Percentiles rank a stretch among this genome's conserved stretches.
These are phyloP conservation scores for Campodea augens DNA, from an alignment of 1,140 invertebrate genomes.

Conservation along the genomic window DNA sequence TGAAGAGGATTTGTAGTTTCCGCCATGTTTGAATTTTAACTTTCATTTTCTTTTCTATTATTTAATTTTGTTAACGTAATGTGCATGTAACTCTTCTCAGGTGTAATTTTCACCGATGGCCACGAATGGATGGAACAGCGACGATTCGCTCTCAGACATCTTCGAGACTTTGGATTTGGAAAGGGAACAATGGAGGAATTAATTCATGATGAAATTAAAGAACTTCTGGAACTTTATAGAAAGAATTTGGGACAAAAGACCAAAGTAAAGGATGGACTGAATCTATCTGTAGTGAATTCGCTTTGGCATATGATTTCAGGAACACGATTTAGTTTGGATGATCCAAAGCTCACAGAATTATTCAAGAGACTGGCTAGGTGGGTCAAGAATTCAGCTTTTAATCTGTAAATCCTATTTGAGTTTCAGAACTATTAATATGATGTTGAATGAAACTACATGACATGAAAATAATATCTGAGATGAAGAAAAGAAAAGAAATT, in stretches of 20 bases:
- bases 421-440: too few species aligned
- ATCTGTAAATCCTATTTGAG: too few species aligned
- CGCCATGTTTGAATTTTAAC: too few species aligned
- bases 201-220: constrained; percentile 34
- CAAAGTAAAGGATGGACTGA: constrained; percentile 9
- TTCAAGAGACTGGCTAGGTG: background rate
- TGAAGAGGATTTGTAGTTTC: too few species aligned
- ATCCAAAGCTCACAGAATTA: constrained; percentile 13
- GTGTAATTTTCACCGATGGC: constrained; percentile 43
- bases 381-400: too few species aligned
- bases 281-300: constrained; percentile 40
- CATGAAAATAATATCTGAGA: too few species aligned
- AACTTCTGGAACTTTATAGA: constrained; percentile 26
- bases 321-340: constrained; percentile 21
- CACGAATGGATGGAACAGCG: constrained; percentile 35
- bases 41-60: too few species aligned
- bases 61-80: too few species aligned
- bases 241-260: constrained; percentile 3
- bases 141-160: constrained; percentile 33
- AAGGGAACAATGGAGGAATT: constrained; percentile 33
- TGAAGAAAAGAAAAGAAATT: too few species aligned
- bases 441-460: too few species aligned
- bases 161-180: constrained; percentile 39
- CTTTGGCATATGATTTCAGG: constrained; percentile 51
- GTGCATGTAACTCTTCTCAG: too few species aligned